These are phyloP conservation scores for Argyresthia goedartella DNA, from an alignment of 2,888 invertebrate genomes.

Conservation along the genomic window DNA sequence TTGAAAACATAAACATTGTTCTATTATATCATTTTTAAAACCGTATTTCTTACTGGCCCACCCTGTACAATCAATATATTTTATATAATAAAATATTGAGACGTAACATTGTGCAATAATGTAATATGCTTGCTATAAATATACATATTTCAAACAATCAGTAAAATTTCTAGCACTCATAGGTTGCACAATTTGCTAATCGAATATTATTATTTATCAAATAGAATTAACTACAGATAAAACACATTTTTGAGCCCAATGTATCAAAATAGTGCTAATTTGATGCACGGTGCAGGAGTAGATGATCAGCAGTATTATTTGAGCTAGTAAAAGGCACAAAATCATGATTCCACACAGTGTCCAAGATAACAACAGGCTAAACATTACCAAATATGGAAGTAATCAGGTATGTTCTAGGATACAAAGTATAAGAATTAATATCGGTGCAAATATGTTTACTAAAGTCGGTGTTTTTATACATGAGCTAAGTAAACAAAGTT, in stretches of 20 bases:
- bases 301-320: constrained; percentile 30
- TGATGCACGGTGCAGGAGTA: background rate
- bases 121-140: constrained; percentile 51
- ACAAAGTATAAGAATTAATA: too few species aligned
- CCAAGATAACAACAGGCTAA: background rate
- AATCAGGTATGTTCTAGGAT: too few species aligned
- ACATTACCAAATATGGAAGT: background rate
- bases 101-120: constrained; percentile 65
- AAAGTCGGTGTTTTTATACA: too few species aligned
- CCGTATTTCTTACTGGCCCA: background rate
- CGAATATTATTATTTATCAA: constrained; percentile 16
- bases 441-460: too few species aligned
- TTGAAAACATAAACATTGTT: background rate
- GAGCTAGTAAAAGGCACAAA: constrained; percentile 57
- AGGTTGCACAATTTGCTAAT: constrained; percentile 55
- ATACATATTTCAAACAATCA: constrained; percentile 46
- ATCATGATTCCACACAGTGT: constrained; percentile 25
- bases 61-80: constrained; percentile 19
- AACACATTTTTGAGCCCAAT: background rate
- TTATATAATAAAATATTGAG: constrained; percentile 63
- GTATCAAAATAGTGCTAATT: constrained; percentile 4
- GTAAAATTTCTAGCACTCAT: constrained; percentile 54
- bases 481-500: too few species aligned
- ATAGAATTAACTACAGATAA: background rate
- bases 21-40: too few species aligned